A percentile compares a stretch with the other conserved stretches of the same genome.
Conservation (phyloP, 2,113 vertebrate species). For the Eolophus roseicapilla region DNA sequence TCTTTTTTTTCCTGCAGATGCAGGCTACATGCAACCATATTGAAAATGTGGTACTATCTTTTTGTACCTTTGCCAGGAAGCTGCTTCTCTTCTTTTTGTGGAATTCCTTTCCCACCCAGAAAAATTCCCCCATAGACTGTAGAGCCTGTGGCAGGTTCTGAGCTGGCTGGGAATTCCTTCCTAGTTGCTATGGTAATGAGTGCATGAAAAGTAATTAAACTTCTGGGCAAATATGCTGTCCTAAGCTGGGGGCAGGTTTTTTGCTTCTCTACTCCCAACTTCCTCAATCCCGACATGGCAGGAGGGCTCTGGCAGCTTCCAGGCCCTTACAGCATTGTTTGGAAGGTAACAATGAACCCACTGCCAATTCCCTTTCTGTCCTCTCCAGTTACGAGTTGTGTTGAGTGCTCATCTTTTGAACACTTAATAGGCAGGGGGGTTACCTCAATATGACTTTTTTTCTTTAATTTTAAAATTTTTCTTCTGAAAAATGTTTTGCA, state of each 20-base stretch:
- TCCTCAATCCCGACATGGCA: background rate
- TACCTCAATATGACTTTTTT: background rate
- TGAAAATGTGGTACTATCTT: background rate
- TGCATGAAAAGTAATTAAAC: background rate
- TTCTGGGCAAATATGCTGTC: background rate
- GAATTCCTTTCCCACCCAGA: background rate
- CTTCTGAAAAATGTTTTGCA: background rate
- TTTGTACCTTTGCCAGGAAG: background rate
- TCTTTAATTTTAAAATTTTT: background rate
- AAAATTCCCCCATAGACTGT: background rate
- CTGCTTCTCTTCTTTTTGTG: background rate
- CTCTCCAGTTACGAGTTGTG: background rate
- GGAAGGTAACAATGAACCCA: background rate
- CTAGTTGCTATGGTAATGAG: background rate
- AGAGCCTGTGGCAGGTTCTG: background rate
- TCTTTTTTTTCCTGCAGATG: background rate
- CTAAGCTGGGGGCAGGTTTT: background rate
- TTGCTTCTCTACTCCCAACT: background rate
- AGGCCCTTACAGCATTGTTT: background rate
- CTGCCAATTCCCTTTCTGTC: background rate
- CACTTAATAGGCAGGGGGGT: background rate
- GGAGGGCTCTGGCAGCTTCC: background rate
- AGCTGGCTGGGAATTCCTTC: slow-evolving; percentile 4
- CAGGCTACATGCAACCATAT: background rate
- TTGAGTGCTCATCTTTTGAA: background rate